These are phyloP conservation scores for Erynnis tages DNA, from an alignment of 2,888 invertebrate species.

Conservation along the genomic window DNA sequence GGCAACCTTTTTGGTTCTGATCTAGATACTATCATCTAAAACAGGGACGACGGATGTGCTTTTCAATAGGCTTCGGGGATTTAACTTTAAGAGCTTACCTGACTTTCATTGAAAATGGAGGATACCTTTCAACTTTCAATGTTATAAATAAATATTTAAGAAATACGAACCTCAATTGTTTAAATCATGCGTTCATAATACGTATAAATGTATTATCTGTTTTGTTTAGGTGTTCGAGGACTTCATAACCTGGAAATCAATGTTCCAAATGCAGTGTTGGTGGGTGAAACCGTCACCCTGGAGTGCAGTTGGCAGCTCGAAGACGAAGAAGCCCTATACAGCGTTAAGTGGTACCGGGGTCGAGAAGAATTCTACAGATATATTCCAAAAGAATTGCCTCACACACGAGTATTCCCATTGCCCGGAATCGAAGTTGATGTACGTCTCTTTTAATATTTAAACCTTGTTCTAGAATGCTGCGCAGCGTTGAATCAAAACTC, in stretches of 20 bases:
- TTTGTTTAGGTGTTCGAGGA: conserved; percentile 76
- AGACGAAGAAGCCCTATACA: conserved; percentile 86
- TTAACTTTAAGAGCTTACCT: no score
- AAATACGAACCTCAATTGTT: no score
- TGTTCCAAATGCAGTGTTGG: conserved; percentile 86
- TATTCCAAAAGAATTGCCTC: conserved; percentile 89
- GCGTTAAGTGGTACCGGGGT: conserved; percentile 92
- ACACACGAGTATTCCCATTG: conserved; percentile 86
- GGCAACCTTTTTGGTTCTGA: no score
- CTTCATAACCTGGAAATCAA: conserved; percentile 86
- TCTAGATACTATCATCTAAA: no score
- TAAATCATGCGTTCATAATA: no score
- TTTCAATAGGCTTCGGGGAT: no score
- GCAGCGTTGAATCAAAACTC: background rate
- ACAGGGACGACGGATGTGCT: no score
- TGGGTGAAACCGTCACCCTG: conserved; percentile 87
- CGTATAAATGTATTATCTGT: background rate
- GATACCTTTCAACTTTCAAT: no score
- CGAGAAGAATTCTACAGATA: conserved; percentile 89
- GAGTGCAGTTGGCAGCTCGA: conserved; percentile 89
- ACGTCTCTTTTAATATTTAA: conserved; percentile 60
- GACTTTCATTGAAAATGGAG: no score
- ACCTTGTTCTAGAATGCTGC: background rate
- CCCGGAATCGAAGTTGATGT: conserved; percentile 88
- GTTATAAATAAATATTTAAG: no score